phyloP scores from a whole-genome alignment of 2,113 vertebrate genomes.

The Larimichthys polyactis region DNA sequence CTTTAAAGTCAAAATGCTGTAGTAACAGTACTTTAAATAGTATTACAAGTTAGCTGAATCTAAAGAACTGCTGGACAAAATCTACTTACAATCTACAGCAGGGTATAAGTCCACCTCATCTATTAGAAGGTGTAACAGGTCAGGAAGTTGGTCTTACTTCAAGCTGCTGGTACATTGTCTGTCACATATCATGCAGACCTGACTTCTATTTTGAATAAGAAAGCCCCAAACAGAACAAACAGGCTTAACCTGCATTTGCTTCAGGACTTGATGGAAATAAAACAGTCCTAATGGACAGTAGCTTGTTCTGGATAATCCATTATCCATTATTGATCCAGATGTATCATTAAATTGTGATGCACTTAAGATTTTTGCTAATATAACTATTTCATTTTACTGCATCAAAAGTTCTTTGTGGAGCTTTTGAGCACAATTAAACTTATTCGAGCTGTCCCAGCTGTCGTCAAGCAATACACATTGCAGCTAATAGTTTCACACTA shows the following conservation, averaged over 20 bases:
- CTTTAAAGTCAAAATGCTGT: not conserved
- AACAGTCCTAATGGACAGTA: too few species aligned
- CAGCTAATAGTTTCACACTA: not conserved
- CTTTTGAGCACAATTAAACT: not conserved
- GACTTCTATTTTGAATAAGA: not conserved
- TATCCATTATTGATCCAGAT: too few species aligned
- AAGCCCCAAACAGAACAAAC: not conserved
- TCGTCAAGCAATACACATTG: not conserved
- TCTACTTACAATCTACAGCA: not conserved
- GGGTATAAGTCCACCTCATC: not conserved
- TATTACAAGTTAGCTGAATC: not conserved
- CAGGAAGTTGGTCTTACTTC: not conserved
- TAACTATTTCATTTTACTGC: too few species aligned
- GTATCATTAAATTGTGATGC: not conserved
- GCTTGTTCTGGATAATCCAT: not conserved
- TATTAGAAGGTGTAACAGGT: not conserved
- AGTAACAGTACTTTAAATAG: not conserved
- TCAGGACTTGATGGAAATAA: not conserved
- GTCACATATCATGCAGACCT: not conserved
- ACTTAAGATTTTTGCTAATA: not conserved
- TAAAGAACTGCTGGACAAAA: not conserved
- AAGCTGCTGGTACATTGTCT: too few species aligned
- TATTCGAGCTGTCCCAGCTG: too few species aligned
- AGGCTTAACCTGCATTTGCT: not conserved
- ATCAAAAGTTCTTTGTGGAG: not conserved